These are phyloP conservation scores for Aspidiotus rigidus DNA, from an alignment of 2,888 invertebrate species.

Conservation along the genomic window DNA sequence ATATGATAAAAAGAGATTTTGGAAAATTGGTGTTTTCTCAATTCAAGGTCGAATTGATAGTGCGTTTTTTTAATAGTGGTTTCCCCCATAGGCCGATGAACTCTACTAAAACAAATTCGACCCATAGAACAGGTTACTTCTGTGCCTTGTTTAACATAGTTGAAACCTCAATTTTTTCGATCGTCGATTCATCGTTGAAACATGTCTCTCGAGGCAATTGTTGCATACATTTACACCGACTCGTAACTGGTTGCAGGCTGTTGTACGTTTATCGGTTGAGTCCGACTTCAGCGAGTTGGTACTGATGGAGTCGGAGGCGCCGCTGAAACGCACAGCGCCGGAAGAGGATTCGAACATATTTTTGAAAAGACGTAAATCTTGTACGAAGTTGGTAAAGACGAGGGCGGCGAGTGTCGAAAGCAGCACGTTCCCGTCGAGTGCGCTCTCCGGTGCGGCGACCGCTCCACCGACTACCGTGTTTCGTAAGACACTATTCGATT, in stretches of 20 bases:
- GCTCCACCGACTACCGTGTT: constrained; percentile 15
- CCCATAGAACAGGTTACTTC: no score
- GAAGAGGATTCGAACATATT: constrained; percentile 12
- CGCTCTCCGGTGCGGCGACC: constrained; percentile 15
- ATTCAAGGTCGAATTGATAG: no score
- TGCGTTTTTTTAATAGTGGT: no score
- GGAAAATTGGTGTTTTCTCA: no score
- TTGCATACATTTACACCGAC: no score
- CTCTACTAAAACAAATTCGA: no score
- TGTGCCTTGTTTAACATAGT: no score
- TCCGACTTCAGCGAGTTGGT: constrained; percentile 21
- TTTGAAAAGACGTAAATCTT: constrained; percentile 27
- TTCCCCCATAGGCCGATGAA: no score
- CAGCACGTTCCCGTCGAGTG: background rate
- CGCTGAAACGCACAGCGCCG: constrained; percentile 13
- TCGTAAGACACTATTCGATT: constrained; percentile 37
- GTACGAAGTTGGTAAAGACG: constrained; percentile 10
- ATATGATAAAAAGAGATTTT: no score
- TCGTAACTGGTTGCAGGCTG: constrained; percentile 14
- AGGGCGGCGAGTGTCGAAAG: constrained; percentile 1
- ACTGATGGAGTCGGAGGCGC: constrained; percentile 16
- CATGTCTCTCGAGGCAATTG: no score
- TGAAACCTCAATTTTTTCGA: no score
- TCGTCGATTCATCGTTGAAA: no score
- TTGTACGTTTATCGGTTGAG: constrained; percentile 17